These are phyloP conservation scores for Parnassius glacialis DNA, from an alignment of 2,888 invertebrate species.

Conservation along the genomic window DNA sequence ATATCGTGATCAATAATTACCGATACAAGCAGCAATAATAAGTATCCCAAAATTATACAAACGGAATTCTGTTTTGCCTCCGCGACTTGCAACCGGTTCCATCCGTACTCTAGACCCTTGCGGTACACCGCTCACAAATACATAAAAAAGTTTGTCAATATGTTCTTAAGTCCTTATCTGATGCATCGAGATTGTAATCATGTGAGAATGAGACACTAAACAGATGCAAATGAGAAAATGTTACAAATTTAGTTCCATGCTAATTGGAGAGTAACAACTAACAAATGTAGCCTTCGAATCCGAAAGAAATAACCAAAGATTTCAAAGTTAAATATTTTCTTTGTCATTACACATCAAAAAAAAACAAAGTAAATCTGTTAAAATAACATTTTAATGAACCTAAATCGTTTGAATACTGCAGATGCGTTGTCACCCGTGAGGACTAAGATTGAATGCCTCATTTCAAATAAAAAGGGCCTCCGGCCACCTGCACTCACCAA, in stretches of 20 bases:
- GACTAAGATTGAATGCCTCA: too few relatives aligned
- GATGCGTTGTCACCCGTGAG: too few relatives aligned
- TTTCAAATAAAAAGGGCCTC: too few relatives aligned
- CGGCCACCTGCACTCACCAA: too few relatives aligned
- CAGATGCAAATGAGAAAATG: neutral
- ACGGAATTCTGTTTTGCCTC: neutral
- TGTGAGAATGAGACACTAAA: neutral
- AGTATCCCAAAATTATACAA: neutral
- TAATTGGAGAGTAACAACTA: neutral
- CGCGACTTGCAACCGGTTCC: conserved; percentile 2
- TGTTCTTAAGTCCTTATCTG: conserved; percentile 13
- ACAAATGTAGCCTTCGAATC: too few relatives aligned
- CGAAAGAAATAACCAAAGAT: too few relatives aligned
- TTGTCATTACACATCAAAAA: too few relatives aligned
- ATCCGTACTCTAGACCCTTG: neutral
- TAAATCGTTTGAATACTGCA: too few relatives aligned
- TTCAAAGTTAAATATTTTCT: too few relatives aligned
- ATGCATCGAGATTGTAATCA: neutral
- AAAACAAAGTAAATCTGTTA: too few relatives aligned
- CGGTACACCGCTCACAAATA: neutral
- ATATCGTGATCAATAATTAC: too few relatives aligned
- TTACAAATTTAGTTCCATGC: neutral
- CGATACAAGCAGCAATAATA: neutral
- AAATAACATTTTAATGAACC: too few relatives aligned
- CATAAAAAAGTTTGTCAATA: neutral